A percentile compares a stretch with the other conserved stretches of the same genome.
Conservation (phyloP, 1,140 invertebrate species). For the Nebria ingens region DNA sequence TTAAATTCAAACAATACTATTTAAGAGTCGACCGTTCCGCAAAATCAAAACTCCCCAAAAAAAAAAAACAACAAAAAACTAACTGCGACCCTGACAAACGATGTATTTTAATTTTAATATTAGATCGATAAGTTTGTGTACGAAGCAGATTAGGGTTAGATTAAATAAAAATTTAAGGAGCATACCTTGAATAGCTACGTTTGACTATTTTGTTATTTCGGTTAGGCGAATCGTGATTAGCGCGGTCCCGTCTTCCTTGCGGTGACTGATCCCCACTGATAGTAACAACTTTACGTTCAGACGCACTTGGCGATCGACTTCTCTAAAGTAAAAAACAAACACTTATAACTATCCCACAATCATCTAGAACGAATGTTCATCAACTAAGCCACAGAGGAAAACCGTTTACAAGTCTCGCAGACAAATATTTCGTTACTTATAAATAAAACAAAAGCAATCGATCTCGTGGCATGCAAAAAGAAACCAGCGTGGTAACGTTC, state of each 20-base stretch:
- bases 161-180: not conserved
- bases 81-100: not conserved
- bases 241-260: constrained; percentile 24
- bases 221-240: constrained; percentile 1
- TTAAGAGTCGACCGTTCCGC: too few relatives aligned
- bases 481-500: constrained; percentile 7
- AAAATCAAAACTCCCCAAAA: too few relatives aligned
- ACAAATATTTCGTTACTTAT: too few relatives aligned
- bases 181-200: constrained; percentile 30
- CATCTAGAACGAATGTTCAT: too few relatives aligned
- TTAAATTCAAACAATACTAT: too few relatives aligned
- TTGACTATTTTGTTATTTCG: constrained; percentile 25
- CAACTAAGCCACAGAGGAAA: too few relatives aligned
- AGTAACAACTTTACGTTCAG: constrained; percentile 16
- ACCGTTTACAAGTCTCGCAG: too few relatives aligned
- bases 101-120: too few relatives aligned
- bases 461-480: constrained; percentile 10
- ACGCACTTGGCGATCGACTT: constrained; percentile 20
- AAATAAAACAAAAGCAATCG: constrained; percentile 4
- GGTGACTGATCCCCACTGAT: constrained; percentile 23
- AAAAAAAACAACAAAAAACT: too few relatives aligned
- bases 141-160: not conserved
- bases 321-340: constrained; percentile 18
- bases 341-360: constrained; percentile 5
- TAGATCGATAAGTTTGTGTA: constrained; percentile 1